These are phyloP conservation scores for Delphinus delphis DNA, from an alignment of 2,113 vertebrate species.

Conservation along the genomic window DNA sequence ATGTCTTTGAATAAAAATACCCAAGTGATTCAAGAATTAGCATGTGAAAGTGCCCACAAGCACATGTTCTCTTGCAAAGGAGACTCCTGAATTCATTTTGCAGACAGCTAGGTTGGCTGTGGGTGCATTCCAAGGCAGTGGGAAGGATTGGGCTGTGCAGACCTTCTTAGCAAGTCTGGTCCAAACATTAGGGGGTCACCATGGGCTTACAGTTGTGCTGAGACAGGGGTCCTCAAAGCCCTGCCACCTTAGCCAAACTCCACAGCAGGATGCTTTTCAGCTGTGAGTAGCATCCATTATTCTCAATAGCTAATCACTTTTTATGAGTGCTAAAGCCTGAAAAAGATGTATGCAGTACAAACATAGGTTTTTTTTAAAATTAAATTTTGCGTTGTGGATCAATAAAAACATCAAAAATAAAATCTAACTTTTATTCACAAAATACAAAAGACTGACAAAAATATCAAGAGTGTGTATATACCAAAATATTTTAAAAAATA, in stretches of 20 bases:
- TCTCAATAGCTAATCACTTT: not conserved
- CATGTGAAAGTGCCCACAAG: not conserved
- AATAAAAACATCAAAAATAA: not conserved
- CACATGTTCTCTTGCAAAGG: not conserved
- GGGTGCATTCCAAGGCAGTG: not conserved
- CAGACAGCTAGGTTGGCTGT: accelerated
- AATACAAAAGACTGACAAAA: not conserved
- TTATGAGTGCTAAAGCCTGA: not conserved
- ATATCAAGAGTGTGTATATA: not conserved
- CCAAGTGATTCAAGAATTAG: not conserved
- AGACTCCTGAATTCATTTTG: not conserved
- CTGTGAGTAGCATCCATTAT: not conserved
- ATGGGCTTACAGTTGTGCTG: not conserved
- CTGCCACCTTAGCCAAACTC: accelerated
- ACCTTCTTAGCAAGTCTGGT: not conserved
- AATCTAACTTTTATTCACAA: not conserved
- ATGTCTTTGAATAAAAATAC: not conserved
- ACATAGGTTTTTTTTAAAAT: not conserved
- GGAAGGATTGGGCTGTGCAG: not conserved
- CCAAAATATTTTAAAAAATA: not conserved
- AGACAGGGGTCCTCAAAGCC: not conserved
- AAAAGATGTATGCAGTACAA: not conserved
- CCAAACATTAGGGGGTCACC: not conserved
- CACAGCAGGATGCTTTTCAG: accelerated
- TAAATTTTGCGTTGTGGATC: not conserved